These are phyloP conservation scores for Caligus rogercresseyi DNA, from an alignment of 1,140 invertebrate species.

Conservation along the genomic window DNA sequence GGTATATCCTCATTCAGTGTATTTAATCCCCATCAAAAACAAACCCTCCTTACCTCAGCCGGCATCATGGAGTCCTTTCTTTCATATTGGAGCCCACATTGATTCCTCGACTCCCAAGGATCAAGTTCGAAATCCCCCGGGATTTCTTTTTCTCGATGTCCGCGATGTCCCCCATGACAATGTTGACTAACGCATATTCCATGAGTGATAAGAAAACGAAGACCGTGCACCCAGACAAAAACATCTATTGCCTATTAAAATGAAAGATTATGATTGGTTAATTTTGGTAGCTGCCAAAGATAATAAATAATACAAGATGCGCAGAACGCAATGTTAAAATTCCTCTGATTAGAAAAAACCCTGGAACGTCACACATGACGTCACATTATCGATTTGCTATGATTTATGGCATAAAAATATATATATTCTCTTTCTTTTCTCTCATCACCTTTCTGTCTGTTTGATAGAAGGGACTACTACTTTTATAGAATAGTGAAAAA, in stretches of 20 bases:
- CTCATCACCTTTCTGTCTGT: no score
- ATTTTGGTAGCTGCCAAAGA: not conserved
- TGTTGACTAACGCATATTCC: constrained; percentile 81
- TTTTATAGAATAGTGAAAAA: no score
- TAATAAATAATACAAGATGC: no score
- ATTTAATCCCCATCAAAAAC: not conserved
- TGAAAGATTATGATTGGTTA: not conserved
- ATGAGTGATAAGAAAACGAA: constrained; percentile 84
- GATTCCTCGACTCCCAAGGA: constrained; percentile 4
- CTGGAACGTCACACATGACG: no score
- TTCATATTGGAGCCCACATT: not conserved
- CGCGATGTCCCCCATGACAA: constrained; percentile 49
- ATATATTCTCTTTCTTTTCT: no score
- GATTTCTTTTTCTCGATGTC: constrained; percentile 21
- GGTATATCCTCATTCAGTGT: no score
- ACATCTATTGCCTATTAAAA: constrained; percentile 54
- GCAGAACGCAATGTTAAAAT: no score
- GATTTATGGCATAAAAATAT: no score
- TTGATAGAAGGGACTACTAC: no score
- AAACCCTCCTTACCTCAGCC: not conserved
- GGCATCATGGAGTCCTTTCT: not conserved
- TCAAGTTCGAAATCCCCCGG: constrained; percentile 9
- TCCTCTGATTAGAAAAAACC: no score
- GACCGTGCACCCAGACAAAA: constrained; percentile 76
- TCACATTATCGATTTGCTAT: no score